These are phyloP conservation scores for Cettia cetti DNA, from an alignment of 2,113 vertebrate genomes.

Conservation along the genomic window DNA sequence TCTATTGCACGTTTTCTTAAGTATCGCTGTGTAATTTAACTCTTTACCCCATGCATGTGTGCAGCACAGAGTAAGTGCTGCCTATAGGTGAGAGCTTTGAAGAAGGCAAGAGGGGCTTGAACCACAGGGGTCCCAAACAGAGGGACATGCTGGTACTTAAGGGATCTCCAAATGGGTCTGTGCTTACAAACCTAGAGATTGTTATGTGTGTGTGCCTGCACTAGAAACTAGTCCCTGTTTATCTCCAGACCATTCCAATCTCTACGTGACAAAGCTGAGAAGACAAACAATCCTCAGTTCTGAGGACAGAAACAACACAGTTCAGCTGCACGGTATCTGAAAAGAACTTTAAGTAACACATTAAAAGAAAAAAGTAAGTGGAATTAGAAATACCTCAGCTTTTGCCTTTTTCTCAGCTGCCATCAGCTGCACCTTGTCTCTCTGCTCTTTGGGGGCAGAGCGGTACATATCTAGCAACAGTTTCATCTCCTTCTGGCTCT, in stretches of 20 bases:
- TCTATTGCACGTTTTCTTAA: neutral
- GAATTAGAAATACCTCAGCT: neutral
- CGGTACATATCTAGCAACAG: neutral
- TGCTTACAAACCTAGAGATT: neutral
- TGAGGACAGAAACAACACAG: neutral
- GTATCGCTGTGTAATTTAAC: neutral
- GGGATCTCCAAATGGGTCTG: rapidly evolving
- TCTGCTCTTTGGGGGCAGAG: neutral
- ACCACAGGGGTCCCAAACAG: neutral
- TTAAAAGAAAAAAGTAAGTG: neutral
- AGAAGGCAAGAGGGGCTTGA: neutral
- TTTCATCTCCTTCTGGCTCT: neutral
- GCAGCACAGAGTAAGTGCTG: neutral
- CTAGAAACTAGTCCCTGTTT: neutral
- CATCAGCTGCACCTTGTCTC: neutral
- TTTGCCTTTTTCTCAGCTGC: neutral
- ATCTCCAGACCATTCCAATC: neutral
- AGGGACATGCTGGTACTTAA: neutral
- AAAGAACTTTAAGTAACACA: neutral
- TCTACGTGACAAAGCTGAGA: neutral
- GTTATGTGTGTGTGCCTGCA: rapidly evolving
- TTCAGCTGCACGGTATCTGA: neutral
- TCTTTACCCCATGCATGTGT: rapidly evolving
- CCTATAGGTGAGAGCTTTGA: neutral
- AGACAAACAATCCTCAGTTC: neutral